Conservation (phyloP, 2,888 invertebrate species). For the Drosophila rubida region DNA sequence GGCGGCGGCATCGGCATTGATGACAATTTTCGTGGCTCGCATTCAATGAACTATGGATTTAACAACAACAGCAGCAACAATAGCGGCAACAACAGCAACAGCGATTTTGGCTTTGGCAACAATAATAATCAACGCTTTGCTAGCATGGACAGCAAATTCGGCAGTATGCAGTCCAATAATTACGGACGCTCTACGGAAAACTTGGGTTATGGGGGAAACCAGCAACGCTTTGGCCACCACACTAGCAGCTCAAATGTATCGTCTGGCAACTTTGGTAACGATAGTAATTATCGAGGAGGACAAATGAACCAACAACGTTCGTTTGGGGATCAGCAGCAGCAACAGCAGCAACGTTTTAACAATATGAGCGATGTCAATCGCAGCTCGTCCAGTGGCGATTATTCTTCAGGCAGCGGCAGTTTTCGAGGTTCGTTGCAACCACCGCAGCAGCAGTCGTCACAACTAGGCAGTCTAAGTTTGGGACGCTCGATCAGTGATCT, state of each 20-base stretch:
- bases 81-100: background rate
- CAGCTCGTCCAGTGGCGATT: slow-evolving; percentile 13
- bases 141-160: slow-evolving; percentile 38
- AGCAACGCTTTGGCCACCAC: slow-evolving; percentile 30
- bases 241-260: slow-evolving; percentile 1
- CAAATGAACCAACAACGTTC: background rate
- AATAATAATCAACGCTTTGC: slow-evolving; percentile 33
- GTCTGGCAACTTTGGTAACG: slow-evolving; percentile 27
- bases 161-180: slow-evolving; percentile 31
- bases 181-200: slow-evolving; percentile 11
- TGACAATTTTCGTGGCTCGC: slow-evolving; percentile 42
- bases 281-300: slow-evolving; percentile 30
- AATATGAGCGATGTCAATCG: slow-evolving; percentile 9
- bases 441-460: slow-evolving; percentile 1
- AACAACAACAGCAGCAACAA: slow-evolving; percentile 3
- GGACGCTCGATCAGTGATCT: slow-evolving; percentile 34
- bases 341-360: slow-evolving; percentile 32
- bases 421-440: slow-evolving; percentile 12
- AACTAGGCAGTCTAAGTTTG: slow-evolving; percentile 7
- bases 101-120: background rate
- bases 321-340: slow-evolving; percentile 5
- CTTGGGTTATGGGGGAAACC: slow-evolving; percentile 11
- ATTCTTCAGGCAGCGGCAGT: slow-evolving; percentile 14
- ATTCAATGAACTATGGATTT: slow-evolving; percentile 23
- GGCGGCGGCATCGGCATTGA: slow-evolving; percentile 9